These are phyloP conservation scores for Bombyx mori DNA, from an alignment of 1,140 invertebrate genomes.

Conservation along the genomic window ASM3026992v2 NC_085113.1:4173501-4174000, in stretches of 20 bases:
- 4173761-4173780: slow-evolving; percentile 81
- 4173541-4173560: slow-evolving; percentile 74
- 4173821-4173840: slow-evolving; percentile 64
- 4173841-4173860: slow-evolving; percentile 54
- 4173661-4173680: slow-evolving; percentile 27
- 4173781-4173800: slow-evolving; percentile 73
- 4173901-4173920: slow-evolving; percentile 48
- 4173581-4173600: slow-evolving; percentile 68
- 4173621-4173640: slow-evolving; percentile 25
- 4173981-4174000: slow-evolving; percentile 72
- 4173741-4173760: slow-evolving; percentile 89
- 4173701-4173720: slow-evolving; percentile 46
- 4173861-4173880: slow-evolving; percentile 52
- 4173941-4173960: slow-evolving; percentile 44
- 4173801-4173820: slow-evolving; percentile 72
- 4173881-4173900: slow-evolving; percentile 47
- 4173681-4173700: slow-evolving; percentile 60
- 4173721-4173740: slow-evolving; percentile 61
- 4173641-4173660: slow-evolving; percentile 7
- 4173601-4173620: slow-evolving; percentile 48
- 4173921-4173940: slow-evolving; percentile 50
- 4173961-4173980: slow-evolving; percentile 37
- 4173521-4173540: slow-evolving; percentile 53
- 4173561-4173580: slow-evolving; percentile 75
- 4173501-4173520: slow-evolving; percentile 61